phyloP scores from a whole-genome alignment of 2,888 invertebrate species.

The Nomada flava region DNA sequence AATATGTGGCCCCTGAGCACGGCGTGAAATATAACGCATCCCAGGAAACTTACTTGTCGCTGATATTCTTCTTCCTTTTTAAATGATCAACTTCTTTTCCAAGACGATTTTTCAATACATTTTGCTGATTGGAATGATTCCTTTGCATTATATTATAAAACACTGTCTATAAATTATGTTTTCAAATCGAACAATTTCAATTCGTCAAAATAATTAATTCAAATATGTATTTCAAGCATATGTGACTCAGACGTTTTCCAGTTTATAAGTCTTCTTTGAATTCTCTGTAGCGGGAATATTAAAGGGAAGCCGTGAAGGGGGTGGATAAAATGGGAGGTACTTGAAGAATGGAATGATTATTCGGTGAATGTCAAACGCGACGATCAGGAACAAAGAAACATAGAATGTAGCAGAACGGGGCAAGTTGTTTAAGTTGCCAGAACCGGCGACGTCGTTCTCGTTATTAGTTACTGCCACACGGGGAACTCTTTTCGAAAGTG shows the following conservation, averaged over 20 bases:
- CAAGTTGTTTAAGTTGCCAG: conserved; percentile 56
- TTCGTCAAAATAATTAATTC: too few relatives aligned
- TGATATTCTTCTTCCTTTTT: conserved; percentile 12
- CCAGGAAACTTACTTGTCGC: conserved; percentile 23
- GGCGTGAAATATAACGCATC: conserved; percentile 17
- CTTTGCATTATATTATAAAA: too few relatives aligned
- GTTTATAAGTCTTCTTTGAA: neutral
- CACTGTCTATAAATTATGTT: too few relatives aligned
- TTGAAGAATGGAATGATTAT: conserved; percentile 3
- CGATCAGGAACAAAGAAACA: conserved; percentile 42
- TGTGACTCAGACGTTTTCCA: too few relatives aligned
- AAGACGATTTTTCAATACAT: neutral
- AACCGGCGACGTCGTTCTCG: conserved; percentile 35
- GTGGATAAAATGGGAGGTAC: neutral
- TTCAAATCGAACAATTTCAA: too few relatives aligned
- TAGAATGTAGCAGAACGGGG: conserved; percentile 42
- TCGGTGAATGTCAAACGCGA: conserved; percentile 15
- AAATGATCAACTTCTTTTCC: conserved; percentile 22
- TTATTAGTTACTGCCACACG: conserved; percentile 59
- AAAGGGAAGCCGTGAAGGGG: neutral
- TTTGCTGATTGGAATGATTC: neutral
- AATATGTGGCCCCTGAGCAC: conserved; percentile 31
- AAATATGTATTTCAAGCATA: too few relatives aligned
- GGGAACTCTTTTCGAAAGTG: conserved; percentile 53
- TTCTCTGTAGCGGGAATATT: neutral